Conservation (phyloP, 2,797 vertebrate genomes). For the Hippopotamyrus pictus region DNA sequence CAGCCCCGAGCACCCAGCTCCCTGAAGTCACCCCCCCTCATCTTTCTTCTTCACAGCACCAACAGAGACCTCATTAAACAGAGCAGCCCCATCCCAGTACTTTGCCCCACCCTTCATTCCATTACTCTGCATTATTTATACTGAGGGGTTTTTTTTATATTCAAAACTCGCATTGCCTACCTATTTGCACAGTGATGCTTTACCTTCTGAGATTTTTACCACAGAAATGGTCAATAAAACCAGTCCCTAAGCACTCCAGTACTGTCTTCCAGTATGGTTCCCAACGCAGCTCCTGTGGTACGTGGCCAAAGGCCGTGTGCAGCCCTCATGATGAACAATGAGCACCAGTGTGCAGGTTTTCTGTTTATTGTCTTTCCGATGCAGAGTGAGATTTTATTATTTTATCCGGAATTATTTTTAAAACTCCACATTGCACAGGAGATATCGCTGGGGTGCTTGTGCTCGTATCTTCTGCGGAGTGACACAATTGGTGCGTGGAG, state of each 20-base stretch:
- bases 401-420: not conserved
- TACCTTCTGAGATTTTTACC: not conserved
- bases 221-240: not conserved
- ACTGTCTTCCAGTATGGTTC: not conserved
- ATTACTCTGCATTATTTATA: not conserved
- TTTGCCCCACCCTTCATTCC: not conserved
- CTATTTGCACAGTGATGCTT: not conserved
- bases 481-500: not conserved
- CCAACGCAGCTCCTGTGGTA: not conserved
- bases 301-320: not conserved
- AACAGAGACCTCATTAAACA: conserved; percentile 6
- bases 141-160: not conserved
- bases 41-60: not conserved
- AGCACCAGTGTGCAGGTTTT: not conserved
- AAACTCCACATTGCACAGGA: not conserved
- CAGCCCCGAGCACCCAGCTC: not conserved
- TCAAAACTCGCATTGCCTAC: not conserved
- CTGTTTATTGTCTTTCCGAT: not conserved
- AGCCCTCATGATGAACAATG: not conserved
- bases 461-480: not conserved
- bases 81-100: not conserved
- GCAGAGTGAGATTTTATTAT: not conserved
- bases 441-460: not conserved
- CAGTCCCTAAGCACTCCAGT: not conserved
- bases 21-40: not conserved